Evolutionary conservation across 2,113 vertebrate genomes (phyloP).

Genomic region (Cinclus cinclus): DNA sequence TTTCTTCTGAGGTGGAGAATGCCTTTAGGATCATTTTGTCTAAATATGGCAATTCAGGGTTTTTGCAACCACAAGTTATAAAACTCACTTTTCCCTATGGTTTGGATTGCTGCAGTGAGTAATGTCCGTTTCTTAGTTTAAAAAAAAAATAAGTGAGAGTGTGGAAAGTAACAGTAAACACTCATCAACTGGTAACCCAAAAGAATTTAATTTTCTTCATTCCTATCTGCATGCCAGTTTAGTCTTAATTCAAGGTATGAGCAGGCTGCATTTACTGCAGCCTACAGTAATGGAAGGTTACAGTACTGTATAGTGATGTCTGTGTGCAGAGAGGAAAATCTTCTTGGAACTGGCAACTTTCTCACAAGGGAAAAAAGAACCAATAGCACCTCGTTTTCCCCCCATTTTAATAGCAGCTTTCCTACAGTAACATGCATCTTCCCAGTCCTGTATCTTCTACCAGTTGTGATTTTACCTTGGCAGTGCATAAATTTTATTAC

Average conservation of each 20-base stretch:
- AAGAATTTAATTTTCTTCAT: constrained; percentile 12
- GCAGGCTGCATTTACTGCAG: not conserved
- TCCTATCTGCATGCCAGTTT: not conserved
- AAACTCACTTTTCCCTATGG: not conserved
- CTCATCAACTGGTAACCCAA: constrained; percentile 17
- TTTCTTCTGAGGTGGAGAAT: not conserved
- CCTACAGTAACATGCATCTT: too few relatives aligned
- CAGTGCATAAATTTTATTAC: too few relatives aligned
- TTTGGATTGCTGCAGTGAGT: not conserved
- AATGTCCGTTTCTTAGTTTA: not conserved
- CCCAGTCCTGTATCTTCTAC: too few relatives aligned
- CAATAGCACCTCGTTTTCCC: too few relatives aligned
- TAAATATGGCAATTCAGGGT: constrained; percentile 2
- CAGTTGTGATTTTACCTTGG: too few relatives aligned
- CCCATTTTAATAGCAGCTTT: too few relatives aligned
- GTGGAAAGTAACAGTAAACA: not conserved
- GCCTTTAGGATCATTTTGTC: not conserved
- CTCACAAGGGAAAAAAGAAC: too few relatives aligned
- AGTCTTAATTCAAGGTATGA: not conserved
- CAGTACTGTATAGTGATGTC: not conserved
- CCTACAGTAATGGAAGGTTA: not conserved
- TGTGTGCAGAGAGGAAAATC: too few relatives aligned
- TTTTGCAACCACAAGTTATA: not conserved
- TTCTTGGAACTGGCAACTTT: too few relatives aligned
- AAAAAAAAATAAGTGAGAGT: not conserved